These are phyloP conservation scores for Proteles cristata DNA, from an alignment of 2,113 vertebrate species.

Conservation along the genomic window DNA sequence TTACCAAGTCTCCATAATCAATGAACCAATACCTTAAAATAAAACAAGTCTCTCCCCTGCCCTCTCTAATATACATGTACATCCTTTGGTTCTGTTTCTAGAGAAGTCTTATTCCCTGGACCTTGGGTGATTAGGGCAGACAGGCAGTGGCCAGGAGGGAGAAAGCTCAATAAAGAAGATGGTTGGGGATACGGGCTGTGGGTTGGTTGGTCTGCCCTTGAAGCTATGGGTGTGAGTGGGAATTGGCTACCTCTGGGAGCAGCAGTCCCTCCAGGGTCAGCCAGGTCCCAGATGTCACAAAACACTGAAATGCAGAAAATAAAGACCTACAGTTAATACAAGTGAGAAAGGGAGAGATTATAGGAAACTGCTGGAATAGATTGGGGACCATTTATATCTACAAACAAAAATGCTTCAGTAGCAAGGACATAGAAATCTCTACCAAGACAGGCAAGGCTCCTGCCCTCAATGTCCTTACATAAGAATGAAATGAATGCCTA, in stretches of 20 bases:
- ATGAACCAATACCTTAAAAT: neutral
- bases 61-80: neutral
- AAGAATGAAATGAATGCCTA: neutral
- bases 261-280: neutral
- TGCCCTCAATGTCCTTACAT: neutral
- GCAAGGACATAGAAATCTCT: neutral
- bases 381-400: neutral
- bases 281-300: neutral
- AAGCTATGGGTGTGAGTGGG: neutral
- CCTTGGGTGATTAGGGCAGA: neutral
- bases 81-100: neutral
- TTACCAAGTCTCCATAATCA: neutral
- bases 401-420: neutral
- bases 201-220: neutral
- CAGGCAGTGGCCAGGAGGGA: no score
- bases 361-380: neutral
- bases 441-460: neutral
- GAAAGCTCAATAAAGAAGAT: neutral
- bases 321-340: neutral
- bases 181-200: neutral
- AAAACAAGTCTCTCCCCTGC: neutral
- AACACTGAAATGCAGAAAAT: neutral
- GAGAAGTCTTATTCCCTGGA: neutral
- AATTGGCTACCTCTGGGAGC: neutral
- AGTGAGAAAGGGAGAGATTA: neutral